Percentiles rank a stretch among this genome's conserved stretches.
These are phyloP conservation scores for Morelia viridis DNA, from an alignment of 2,797 vertebrate genomes.

Conservation along the genomic window DNA sequence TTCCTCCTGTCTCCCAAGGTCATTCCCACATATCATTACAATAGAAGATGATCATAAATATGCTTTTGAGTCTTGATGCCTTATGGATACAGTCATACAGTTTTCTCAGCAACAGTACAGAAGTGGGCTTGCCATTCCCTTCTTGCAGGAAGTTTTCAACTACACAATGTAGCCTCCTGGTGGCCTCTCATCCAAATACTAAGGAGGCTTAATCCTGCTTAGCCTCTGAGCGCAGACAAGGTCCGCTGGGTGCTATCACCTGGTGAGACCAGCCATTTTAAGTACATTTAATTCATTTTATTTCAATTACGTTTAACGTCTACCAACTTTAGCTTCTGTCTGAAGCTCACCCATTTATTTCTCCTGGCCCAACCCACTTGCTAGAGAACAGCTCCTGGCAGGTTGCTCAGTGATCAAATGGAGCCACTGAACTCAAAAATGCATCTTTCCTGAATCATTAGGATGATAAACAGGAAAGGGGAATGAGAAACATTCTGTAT, in stretches of 20 bases:
- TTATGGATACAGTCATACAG: background rate
- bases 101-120: background rate
- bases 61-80: background rate
- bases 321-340: background rate
- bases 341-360: background rate
- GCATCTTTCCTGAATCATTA: background rate
- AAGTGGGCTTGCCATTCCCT: background rate
- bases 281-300: background rate
- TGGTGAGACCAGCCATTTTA: background rate
- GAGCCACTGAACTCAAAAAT: background rate
- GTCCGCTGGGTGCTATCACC: background rate
- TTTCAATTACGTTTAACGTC: background rate
- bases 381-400: background rate
- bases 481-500: too few species aligned
- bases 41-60: background rate
- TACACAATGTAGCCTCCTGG: background rate
- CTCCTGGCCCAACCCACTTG: background rate
- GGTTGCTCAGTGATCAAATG: background rate
- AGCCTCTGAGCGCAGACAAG: background rate
- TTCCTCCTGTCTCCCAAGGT: background rate
- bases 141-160: background rate
- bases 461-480: background rate
- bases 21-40: background rate
- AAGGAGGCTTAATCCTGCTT: background rate
- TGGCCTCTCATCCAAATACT: background rate